A percentile compares a stretch with the other conserved stretches of the same genome.
Evolutionary conservation across 2,888 invertebrate species (phyloP).

Genomic region (Dermolepida albohirtum): DNA sequence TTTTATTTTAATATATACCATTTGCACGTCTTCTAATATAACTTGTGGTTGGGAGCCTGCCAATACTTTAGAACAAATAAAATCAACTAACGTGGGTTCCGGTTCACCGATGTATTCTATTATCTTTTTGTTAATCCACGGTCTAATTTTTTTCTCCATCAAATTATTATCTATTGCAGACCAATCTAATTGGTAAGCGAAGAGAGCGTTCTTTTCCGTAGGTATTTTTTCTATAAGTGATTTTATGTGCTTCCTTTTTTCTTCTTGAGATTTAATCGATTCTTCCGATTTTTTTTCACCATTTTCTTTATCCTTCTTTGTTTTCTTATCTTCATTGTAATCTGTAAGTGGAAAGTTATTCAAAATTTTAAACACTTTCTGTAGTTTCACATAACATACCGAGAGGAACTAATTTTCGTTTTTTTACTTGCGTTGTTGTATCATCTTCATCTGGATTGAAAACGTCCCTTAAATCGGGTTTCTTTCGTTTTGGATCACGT

Average conservation of each 20-base stretch:
- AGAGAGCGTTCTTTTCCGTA: conserved; percentile 95
- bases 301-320: conserved; percentile 65
- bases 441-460: conserved; percentile 89
- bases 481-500: conserved; percentile 72
- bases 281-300: conserved; percentile 69
- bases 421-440: conserved; percentile 69
- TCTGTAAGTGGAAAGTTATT: conserved; percentile 61
- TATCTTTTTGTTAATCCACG: conserved; percentile 99
- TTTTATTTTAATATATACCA: conserved; percentile 74
- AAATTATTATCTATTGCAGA: conserved; percentile 77
- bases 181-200: conserved; percentile 95
- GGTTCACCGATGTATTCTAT: conserved; percentile 99
- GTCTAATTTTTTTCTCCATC: conserved; percentile 97
- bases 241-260: conserved; percentile 96
- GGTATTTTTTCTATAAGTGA: conserved; percentile 98
- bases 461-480: conserved; percentile 84
- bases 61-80: conserved; percentile 98
- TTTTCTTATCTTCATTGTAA: conserved; percentile 72
- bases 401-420: conserved; percentile 83
- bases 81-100: conserved; percentile 97
- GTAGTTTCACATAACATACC: conserved; percentile 64
- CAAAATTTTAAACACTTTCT: not conserved
- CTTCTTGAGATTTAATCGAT: conserved; percentile 82
- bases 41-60: conserved; percentile 93
- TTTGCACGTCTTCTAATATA: conserved; percentile 98